Conservation (phyloP, 2,113 vertebrate species). For the Malaclemys terrapin region DNA sequence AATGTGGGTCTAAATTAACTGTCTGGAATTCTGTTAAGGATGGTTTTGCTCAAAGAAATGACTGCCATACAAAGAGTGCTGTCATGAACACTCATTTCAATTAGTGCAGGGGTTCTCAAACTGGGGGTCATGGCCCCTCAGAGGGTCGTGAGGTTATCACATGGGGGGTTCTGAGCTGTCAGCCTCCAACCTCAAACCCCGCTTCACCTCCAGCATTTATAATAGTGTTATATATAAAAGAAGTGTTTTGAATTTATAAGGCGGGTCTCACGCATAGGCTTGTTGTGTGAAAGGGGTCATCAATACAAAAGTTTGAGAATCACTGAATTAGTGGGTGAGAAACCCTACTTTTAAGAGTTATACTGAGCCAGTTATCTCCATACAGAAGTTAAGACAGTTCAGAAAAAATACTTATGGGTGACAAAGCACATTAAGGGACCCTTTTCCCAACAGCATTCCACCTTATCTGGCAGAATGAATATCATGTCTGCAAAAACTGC, state of each 20-base stretch:
- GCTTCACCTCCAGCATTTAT: no score
- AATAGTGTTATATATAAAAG: no score
- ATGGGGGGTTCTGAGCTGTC: no score
- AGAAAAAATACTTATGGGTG: conserved; percentile 69
- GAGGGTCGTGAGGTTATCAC: no score
- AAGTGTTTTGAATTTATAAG: no score
- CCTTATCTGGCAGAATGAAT: conserved; percentile 57
- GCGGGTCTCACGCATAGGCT: no score
- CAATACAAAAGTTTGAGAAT: no score
- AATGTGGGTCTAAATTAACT: conserved; percentile 26
- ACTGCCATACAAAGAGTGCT: conserved; percentile 33
- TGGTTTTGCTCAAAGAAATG: conserved; percentile 44
- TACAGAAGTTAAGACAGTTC: conserved; percentile 40
- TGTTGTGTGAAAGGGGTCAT: no score
- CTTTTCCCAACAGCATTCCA: conserved; percentile 72
- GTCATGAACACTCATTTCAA: conserved; percentile 50
- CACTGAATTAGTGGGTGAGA: background rate
- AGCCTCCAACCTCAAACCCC: no score
- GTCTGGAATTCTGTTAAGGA: conserved; percentile 40
- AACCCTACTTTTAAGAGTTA: conserved; percentile 43
- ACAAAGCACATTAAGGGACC: conserved; percentile 67
- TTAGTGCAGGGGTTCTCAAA: background rate
- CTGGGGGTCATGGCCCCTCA: no score
- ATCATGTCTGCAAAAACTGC: conserved; percentile 66
- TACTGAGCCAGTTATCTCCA: conserved; percentile 63